Percentiles rank a stretch among this genome's conserved stretches.
These are phyloP conservation scores for Cheilosia impressa DNA, from an alignment of 2,888 invertebrate species.

Conservation along the genomic window DNA sequence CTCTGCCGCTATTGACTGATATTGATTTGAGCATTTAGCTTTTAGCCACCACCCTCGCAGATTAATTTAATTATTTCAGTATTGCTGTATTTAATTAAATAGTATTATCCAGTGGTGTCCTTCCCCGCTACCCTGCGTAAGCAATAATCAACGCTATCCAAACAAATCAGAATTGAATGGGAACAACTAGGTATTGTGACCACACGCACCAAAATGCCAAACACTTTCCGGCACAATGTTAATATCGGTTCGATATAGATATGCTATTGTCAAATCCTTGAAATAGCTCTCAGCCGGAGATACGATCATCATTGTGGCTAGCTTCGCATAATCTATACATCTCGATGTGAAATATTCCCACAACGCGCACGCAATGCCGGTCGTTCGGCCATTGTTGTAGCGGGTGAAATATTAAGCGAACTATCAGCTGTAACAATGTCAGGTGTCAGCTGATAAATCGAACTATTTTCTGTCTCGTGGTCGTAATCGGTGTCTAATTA, in stretches of 20 bases:
- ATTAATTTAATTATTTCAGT: slow-evolving; percentile 39
- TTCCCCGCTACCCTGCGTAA: too few species aligned
- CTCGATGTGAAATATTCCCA: slow-evolving; percentile 62
- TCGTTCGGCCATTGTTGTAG: slow-evolving; percentile 14
- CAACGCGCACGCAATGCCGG: slow-evolving; percentile 54
- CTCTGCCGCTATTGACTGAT: slow-evolving; percentile 25
- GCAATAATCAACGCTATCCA: background rate
- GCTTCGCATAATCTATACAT: slow-evolving; percentile 36
- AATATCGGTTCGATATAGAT: slow-evolving; percentile 6
- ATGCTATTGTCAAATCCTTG: slow-evolving; percentile 18
- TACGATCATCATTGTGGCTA: slow-evolving; percentile 30
- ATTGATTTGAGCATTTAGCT: background rate
- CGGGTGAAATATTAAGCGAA: too few species aligned
- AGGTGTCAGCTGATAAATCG: slow-evolving; percentile 37
- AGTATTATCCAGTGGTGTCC: background rate
- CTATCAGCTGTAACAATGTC: slow-evolving; percentile 53
- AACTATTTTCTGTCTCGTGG: background rate
- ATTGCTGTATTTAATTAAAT: slow-evolving; percentile 26
- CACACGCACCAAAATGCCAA: slow-evolving; percentile 13
- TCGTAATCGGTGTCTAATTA: slow-evolving; percentile 53
- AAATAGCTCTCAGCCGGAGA: slow-evolving; percentile 10
- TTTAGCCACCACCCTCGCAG: slow-evolving; percentile 9
- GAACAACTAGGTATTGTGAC: background rate
- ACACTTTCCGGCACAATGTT: slow-evolving; percentile 15
- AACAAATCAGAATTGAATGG: slow-evolving; percentile 19